phyloP scores from a whole-genome alignment of 1,140 invertebrate genomes.

The Drosophila athabasca region DNA sequence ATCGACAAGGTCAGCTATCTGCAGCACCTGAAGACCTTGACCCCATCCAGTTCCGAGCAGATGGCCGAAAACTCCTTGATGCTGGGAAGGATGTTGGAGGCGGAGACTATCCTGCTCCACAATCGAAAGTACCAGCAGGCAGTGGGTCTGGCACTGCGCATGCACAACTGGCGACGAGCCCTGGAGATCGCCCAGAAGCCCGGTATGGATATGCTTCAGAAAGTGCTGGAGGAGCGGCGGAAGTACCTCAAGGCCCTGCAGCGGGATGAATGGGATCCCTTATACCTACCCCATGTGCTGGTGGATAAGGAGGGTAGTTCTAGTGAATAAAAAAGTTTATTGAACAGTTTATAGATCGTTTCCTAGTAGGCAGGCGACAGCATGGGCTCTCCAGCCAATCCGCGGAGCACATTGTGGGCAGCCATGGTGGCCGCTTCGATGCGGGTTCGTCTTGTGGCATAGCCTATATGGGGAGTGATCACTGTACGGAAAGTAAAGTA shows the following conservation, averaged over 20 bases:
- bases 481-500: conserved; percentile 43
- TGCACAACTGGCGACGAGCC: conserved; percentile 95
- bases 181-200: conserved; percentile 91
- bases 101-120: conserved; percentile 92
- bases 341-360: too few relatives aligned
- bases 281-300: conserved; percentile 87
- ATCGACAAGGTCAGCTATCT: conserved; percentile 95
- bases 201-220: conserved; percentile 87
- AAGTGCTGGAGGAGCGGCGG: conserved; percentile 90
- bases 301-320: conserved; percentile 81
- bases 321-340: conserved; percentile 33
- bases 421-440: conserved; percentile 91
- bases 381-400: conserved; percentile 87
- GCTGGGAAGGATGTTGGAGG: conserved; percentile 90
- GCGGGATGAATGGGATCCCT: conserved; percentile 90
- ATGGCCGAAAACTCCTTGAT: conserved; percentile 92
- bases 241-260: conserved; percentile 90
- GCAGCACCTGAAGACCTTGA: conserved; percentile 89
- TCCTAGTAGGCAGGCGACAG: conserved; percentile 84
- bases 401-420: conserved; percentile 92
- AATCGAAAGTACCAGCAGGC: conserved; percentile 91
- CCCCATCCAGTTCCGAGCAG: conserved; percentile 86
- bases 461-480: conserved; percentile 94
- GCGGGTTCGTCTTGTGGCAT: conserved; percentile 91
- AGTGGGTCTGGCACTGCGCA: conserved; percentile 91